phyloP scores from a whole-genome alignment of 2,888 invertebrate species.

The Epistrophe grossulariae region DNA sequence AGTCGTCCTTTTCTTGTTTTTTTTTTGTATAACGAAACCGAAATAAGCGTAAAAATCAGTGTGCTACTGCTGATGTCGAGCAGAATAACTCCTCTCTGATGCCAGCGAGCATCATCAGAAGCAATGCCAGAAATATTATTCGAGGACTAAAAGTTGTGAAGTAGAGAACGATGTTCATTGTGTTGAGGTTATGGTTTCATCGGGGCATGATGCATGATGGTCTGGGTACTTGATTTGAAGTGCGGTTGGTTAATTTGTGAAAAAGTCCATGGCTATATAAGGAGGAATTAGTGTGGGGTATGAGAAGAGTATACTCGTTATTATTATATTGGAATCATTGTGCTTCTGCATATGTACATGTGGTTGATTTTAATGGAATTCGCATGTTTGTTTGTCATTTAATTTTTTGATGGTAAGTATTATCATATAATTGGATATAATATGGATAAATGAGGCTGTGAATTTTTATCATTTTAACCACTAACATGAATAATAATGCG shows the following conservation, averaged over 20 bases:
- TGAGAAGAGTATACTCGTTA: not conserved
- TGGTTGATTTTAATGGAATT: conserved; percentile 66
- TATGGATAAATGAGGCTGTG: conserved; percentile 16
- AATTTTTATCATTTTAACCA: conserved; percentile 39
- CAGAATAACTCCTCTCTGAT: not conserved
- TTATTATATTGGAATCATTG: not conserved
- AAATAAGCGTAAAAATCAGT: conserved; percentile 61
- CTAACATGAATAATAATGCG: conserved; percentile 36
- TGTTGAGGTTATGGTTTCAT: conserved; percentile 71
- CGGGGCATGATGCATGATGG: conserved; percentile 70
- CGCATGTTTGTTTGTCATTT: conserved; percentile 67
- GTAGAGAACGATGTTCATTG: conserved; percentile 73
- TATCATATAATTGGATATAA: conserved; percentile 61
- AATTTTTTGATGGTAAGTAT: conserved; percentile 51
- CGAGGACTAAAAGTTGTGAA: conserved; percentile 55
- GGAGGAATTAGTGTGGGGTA: not conserved
- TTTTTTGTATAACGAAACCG: conserved; percentile 17
- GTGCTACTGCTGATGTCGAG: not conserved
- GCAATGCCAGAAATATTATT: conserved; percentile 8
- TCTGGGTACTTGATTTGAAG: conserved; percentile 72
- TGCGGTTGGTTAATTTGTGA: conserved; percentile 73
- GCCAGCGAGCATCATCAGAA: not conserved
- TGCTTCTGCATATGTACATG: conserved; percentile 6
- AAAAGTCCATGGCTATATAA: conserved; percentile 42
- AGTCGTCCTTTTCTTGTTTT: conserved; percentile 29